A percentile compares a stretch with the other conserved stretches of the same genome.
Evolutionary conservation across 1,140 invertebrate species (phyloP).

Genomic region (Drosophila arizonae): DNA sequence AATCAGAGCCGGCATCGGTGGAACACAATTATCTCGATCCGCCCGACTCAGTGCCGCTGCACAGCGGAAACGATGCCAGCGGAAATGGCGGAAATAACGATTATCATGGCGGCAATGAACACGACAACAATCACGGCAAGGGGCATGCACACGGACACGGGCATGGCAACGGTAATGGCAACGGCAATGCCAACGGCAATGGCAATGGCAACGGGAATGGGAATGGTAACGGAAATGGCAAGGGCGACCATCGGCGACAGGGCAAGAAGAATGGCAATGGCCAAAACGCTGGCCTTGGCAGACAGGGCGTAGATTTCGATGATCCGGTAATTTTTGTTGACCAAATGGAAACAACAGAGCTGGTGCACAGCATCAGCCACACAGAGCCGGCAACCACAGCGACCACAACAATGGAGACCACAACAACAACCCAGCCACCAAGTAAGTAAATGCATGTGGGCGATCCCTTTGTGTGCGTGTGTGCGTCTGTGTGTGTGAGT

Average conservation of each 20-base stretch:
- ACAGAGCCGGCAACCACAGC: conserved; percentile 83
- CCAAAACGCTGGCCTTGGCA: conserved; percentile 68
- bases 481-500: conserved; percentile 3
- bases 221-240: conserved; percentile 43
- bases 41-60: conserved; percentile 80
- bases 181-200: conserved; percentile 82
- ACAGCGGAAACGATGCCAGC: conserved; percentile 82
- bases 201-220: conserved; percentile 66
- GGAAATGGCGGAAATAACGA: conserved; percentile 83
- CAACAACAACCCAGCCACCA: conserved; percentile 88
- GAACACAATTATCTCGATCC: conserved; percentile 82
- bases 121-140: conserved; percentile 83
- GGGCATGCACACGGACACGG: conserved; percentile 83
- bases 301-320: conserved; percentile 82
- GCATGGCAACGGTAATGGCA: conserved; percentile 82
- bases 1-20: conserved; percentile 80
- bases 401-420: conserved; percentile 84
- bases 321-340: conserved; percentile 79
- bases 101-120: conserved; percentile 84
- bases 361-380: conserved; percentile 84
- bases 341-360: conserved; percentile 84
- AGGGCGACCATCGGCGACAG: conserved; percentile 69
- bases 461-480: conserved; percentile 30
- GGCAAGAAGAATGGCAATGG: conserved; percentile 44
- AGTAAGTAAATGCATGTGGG: conserved; percentile 84